Percentiles rank a stretch among this genome's conserved stretches.
Evolutionary conservation across 2,888 invertebrate genomes (phyloP).

Genomic region (Macrostomum cliftonense): DNA sequence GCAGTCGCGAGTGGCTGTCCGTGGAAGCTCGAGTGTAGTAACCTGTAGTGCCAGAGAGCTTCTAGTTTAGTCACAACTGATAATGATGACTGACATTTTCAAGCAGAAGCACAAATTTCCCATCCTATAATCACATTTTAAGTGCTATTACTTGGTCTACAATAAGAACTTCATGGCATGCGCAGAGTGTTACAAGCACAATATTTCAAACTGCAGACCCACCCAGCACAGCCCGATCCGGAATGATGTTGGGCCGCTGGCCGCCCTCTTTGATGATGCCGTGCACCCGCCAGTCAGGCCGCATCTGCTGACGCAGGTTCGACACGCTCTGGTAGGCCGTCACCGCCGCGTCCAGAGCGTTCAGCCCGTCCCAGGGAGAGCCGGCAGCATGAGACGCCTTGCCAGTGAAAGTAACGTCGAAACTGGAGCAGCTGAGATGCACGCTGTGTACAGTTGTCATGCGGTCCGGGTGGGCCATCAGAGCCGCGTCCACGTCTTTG

Average conservation of each 20-base stretch:
- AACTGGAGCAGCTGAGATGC: not conserved
- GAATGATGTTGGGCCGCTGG: conserved; percentile 22
- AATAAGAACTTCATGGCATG: no score
- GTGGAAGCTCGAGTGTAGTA: conserved; percentile 22
- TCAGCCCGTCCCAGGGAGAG: conserved; percentile 10
- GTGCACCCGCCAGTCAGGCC: conserved; percentile 7
- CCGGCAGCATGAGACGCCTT: conserved; percentile 19
- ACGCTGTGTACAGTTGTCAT: no score
- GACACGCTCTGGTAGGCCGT: conserved; percentile 7
- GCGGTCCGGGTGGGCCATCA: conserved; percentile 20
- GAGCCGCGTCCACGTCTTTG: conserved; percentile 14
- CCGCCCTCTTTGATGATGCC: conserved; percentile 24
- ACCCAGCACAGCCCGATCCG: conserved; percentile 21
- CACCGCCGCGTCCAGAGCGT: not conserved
- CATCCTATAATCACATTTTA: no score
- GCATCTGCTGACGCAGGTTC: conserved; percentile 6
- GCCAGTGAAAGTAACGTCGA: conserved; percentile 13
- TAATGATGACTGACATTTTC: no score
- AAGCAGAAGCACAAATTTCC: no score
- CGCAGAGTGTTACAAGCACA: no score
- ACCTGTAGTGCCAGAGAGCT: no score
- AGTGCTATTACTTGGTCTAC: no score
- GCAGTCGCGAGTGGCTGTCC: conserved; percentile 18
- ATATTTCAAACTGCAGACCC: not conserved
- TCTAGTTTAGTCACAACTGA: no score